Evolutionary conservation across 2,797 vertebrate genomes (phyloP), one percentile per base, ranked within the genome.

Genomic region (Cryptoprocta ferox): DNA sequence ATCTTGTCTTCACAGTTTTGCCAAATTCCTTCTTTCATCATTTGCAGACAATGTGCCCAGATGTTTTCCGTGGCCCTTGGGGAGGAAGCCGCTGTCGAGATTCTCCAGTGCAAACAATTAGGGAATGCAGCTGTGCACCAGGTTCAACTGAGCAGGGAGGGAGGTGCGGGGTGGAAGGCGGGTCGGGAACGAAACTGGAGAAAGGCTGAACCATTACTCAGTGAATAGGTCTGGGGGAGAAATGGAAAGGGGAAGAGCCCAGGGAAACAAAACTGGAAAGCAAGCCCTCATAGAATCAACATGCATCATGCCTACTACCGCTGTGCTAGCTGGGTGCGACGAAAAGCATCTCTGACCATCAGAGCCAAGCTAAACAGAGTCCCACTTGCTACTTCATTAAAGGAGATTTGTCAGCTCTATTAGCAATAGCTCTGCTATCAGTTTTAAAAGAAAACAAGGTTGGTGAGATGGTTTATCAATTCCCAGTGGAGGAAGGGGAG

Each of bases 11-110:
- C 37, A 3, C 9, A 6, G 21, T 61, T 65, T 91, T 93, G 24
- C 15, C 75, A 81, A 91, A 94, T 37, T 53, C n/a, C 94, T 96
- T 98, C 65, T 98, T 24, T 98, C 97, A 83, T 85, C 16, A 12
- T 97, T 98, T 94, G 75, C 98, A 99, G 99, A 99, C 99, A 61
- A 99, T 99, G 99, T 99, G 99, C 98, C 99, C 99, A 14, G 99
- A 99, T 97, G 99, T 99, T 97, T 99, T 99, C 98, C 98, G 98
- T 95, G 99, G 99, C 39, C 99, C 98, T 0, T 99, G 99, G 99
- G 99, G 99, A 98, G 99, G 99, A 98, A 99, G 99, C 93, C 98
- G 98, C 96, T 99, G 99, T 96, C 99, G 99, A 97, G 99, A 99
- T 98, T 99, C 99, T 97, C 99, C 99, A 5, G 99, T 99, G 89